Evolutionary conservation across 1,140 invertebrate genomes (phyloP), one percentile per base, ranked within the genome.

Genomic region (Aphis gossypii): DNA sequence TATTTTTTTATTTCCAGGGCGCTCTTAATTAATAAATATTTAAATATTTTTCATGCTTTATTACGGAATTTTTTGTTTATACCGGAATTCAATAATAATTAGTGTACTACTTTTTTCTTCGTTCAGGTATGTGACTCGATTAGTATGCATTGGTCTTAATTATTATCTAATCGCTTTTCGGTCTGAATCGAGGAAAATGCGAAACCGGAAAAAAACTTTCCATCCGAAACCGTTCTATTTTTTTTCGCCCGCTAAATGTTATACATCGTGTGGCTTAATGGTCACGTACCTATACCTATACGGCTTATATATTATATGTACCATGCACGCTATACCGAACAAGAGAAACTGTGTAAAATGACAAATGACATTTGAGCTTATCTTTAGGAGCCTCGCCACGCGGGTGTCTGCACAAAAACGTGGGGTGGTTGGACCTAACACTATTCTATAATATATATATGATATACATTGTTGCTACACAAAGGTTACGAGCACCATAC

Each of bases 341-440:
- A 76, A 87, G 84, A 87, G 84, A 87, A 87, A 48, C 30, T 2
- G 44, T 87, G 30, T 87, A 87, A 87, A 87, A 87, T 87, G 84
- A 87, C 84, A 87, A 87, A 87, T 87, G 84, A 87, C 84, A 87
- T 87, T 87, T n/a, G 84, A 44, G 84, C 84, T 87, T 87, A 87
- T 87, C 84, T 87, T 87, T n/a, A 30, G 84, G 84, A 44, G 20
- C 82, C 20, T 41, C 35, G 21, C 82, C 38, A 76, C 38, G 20
- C 4, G 82, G 82, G 21, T 83, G 18, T 23, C 35, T 9, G 21
- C 1, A 83, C 82, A 83, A 83, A 83, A 83, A 83, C 82, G 60
- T 35, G n/a, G 23, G 30, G 14, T 14, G 60, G 60, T n/a, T 14
- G 60, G 5, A 76, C 14, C 8, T 60, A 60, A 9, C 9, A 68